A percentile compares a stretch with the other conserved stretches of the same genome.
These are phyloP conservation scores for Deroplatys truncata DNA, from an alignment of 2,888 invertebrate genomes.

Conservation along the genomic window DNA sequence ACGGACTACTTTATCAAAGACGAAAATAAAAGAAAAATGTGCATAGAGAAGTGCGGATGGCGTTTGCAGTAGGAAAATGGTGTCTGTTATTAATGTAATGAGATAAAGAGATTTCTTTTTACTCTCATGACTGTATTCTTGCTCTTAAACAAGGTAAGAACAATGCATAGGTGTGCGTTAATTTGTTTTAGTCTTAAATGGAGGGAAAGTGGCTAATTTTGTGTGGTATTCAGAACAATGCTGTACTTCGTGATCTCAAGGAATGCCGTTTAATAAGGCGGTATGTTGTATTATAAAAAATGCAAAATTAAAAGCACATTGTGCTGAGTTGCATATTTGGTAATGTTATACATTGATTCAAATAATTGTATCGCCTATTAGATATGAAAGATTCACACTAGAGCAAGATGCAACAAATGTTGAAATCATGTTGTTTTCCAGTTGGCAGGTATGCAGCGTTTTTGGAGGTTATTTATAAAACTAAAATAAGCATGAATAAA, in stretches of 20 bases:
- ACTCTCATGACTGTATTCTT: neutral
- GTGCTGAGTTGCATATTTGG: neutral
- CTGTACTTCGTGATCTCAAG: no score
- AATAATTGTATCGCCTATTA: neutral
- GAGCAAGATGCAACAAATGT: neutral
- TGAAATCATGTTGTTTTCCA: neutral
- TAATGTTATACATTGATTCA: neutral
- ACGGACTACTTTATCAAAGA: neutral
- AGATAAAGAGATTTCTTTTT: neutral
- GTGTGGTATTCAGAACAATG: neutral
- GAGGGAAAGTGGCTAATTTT: neutral
- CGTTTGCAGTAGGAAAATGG: neutral
- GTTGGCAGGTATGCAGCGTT: neutral
- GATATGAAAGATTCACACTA: neutral
- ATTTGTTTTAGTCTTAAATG: neutral
- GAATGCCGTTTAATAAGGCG: neutral
- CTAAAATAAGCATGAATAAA: neutral
- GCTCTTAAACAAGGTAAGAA: neutral
- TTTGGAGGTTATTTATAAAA: neutral
- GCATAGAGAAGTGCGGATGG: neutral
- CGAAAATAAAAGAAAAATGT: neutral
- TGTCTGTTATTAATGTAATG: neutral
- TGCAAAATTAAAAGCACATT: neutral
- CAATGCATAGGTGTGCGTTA: neutral
- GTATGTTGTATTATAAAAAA: neutral